phyloP scores from a whole-genome alignment of 1,140 invertebrate species.

The Amyelois transitella region DNA sequence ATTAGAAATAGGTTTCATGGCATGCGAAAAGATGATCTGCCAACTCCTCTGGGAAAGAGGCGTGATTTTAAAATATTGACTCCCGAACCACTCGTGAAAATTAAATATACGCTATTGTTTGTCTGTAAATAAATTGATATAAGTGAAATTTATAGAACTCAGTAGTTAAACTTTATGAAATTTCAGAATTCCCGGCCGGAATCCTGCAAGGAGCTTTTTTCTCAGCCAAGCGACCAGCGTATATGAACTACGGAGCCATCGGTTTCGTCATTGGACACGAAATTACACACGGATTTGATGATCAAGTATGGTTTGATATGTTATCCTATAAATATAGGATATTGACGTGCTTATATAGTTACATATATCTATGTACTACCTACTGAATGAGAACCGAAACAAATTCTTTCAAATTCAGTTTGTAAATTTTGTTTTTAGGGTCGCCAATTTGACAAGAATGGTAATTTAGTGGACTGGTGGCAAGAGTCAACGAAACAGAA shows the following conservation, averaged over 20 bases:
- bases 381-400: too few relatives aligned
- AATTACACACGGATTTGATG: conserved; percentile 95
- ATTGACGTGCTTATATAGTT: too few relatives aligned
- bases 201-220: conserved; percentile 94
- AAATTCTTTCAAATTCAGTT: not conserved
- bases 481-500: conserved; percentile 81
- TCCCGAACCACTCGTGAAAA: too few relatives aligned
- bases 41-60: too few relatives aligned
- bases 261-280: conserved; percentile 95
- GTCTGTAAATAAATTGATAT: too few relatives aligned
- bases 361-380: not conserved
- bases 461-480: conserved; percentile 92
- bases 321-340: too few relatives aligned
- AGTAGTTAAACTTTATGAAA: too few relatives aligned
- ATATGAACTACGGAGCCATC: conserved; percentile 94
- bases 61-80: too few relatives aligned
- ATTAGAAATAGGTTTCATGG: too few relatives aligned
- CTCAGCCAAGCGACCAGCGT: conserved; percentile 86
- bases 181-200: conserved; percentile 88
- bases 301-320: conserved; percentile 75
- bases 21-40: too few relatives aligned
- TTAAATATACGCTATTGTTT: too few relatives aligned
- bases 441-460: conserved; percentile 92
- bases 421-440: conserved; percentile 65
- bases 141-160: too few relatives aligned